Evolutionary conservation across 1,140 invertebrate species (phyloP).

Genomic region (Whitmania pigra): DNA sequence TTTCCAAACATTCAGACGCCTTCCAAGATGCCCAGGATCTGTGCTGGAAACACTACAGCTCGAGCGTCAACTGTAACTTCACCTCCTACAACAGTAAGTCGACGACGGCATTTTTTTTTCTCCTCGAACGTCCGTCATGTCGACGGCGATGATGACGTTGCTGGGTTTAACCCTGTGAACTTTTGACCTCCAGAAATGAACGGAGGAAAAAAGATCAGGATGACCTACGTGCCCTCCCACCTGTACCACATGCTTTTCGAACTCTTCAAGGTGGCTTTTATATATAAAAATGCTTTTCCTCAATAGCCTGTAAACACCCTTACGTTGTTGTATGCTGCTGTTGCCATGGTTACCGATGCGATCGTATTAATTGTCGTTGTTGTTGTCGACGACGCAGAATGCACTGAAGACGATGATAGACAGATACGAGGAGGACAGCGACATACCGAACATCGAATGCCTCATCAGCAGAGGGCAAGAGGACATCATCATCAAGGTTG

Average conservation of each 20-base stretch:
- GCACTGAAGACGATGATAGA: slow-evolving; percentile 92
- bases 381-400: slow-evolving; percentile 49
- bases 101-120: too few relatives aligned
- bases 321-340: neutral
- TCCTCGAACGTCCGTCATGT: too few relatives aligned
- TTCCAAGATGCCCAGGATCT: slow-evolving; percentile 92
- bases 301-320: neutral
- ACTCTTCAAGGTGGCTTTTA: slow-evolving; percentile 67
- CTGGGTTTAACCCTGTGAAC: too few relatives aligned
- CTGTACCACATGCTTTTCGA: slow-evolving; percentile 98
- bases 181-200: neutral
- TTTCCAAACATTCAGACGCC: slow-evolving; percentile 52
- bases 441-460: slow-evolving; percentile 71
- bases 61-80: slow-evolving; percentile 71
- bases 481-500: slow-evolving; percentile 88
- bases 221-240: slow-evolving; percentile 82
- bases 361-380: neutral
- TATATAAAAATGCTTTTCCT: too few relatives aligned
- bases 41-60: slow-evolving; percentile 92
- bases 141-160: too few relatives aligned
- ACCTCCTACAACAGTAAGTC: slow-evolving; percentile 58
- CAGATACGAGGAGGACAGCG: slow-evolving; percentile 52
- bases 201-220: neutral
- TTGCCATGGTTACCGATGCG: neutral
- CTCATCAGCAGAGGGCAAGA: slow-evolving; percentile 75